phyloP scores from a whole-genome alignment of 2,888 invertebrate genomes.

The Hydropsyche betteni region DNA sequence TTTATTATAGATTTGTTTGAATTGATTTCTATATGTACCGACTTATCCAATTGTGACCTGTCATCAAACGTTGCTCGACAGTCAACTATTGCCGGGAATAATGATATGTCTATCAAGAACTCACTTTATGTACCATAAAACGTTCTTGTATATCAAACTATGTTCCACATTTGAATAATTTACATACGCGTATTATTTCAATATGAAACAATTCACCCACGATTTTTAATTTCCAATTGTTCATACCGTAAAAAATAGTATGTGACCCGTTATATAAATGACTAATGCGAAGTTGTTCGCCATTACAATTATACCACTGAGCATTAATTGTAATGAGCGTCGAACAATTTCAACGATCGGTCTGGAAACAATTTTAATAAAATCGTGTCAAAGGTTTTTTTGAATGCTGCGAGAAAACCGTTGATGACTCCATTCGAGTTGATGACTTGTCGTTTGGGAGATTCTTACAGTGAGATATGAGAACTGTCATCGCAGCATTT shows the following conservation, averaged over 20 bases:
- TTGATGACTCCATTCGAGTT: not conserved
- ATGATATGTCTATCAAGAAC: conserved; percentile 47
- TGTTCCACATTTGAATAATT: conserved; percentile 29
- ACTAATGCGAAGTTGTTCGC: too few relatives aligned
- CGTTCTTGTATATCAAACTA: conserved; percentile 11
- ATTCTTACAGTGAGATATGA: not conserved
- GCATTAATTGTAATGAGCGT: not conserved
- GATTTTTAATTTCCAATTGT: too few relatives aligned
- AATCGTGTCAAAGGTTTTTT: conserved; percentile 19
- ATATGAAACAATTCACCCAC: too few relatives aligned
- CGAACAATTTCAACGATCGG: not conserved
- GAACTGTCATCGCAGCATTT: too few relatives aligned
- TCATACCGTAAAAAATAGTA: too few relatives aligned
- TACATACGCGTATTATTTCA: not conserved
- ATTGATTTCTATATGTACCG: not conserved
- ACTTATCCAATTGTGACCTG: conserved; percentile 41
- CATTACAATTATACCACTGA: too few relatives aligned
- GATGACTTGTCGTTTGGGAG: conserved; percentile 25
- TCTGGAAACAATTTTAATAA: not conserved
- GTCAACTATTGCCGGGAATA: conserved; percentile 42
- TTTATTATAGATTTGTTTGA: not conserved
- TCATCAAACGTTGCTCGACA: conserved; percentile 44
- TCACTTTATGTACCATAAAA: conserved; percentile 34
- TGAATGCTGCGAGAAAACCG: not conserved
- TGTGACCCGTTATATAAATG: too few relatives aligned